These are phyloP conservation scores for Atta cephalotes DNA, from an alignment of 1,140 invertebrate species.

Conservation along the genomic window DNA sequence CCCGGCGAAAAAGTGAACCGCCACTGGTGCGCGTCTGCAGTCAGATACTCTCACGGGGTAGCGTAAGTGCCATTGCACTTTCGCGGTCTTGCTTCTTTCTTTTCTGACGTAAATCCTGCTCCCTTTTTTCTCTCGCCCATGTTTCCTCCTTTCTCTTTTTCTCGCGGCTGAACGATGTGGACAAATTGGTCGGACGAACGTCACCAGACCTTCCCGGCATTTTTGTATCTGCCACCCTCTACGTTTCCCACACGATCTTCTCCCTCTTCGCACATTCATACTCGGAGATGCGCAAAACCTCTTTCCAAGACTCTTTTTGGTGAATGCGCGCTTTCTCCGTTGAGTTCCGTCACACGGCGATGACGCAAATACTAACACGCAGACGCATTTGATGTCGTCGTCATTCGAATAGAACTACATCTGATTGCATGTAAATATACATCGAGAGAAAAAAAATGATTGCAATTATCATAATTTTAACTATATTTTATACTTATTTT, in stretches of 20 bases:
- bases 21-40: not conserved
- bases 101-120: constrained; percentile 70
- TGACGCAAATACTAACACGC: constrained; percentile 67
- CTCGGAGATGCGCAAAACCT: constrained; percentile 52
- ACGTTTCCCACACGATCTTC: constrained; percentile 74
- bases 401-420: too few species aligned
- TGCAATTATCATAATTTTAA: too few species aligned
- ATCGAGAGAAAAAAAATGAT: too few species aligned
- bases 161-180: constrained; percentile 66
- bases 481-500: too few species aligned
- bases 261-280: not conserved
- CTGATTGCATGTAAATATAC: too few species aligned
- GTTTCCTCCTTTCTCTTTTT: constrained; percentile 49
- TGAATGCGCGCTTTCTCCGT: constrained; percentile 65
- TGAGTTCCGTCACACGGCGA: constrained; percentile 62
- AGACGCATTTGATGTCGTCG: not conserved
- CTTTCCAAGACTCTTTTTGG: constrained; percentile 61
- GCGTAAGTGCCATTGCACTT: constrained; percentile 70
- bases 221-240: constrained; percentile 72
- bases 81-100: constrained; percentile 62
- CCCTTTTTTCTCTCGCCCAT: constrained; percentile 59
- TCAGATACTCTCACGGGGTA: constrained; percentile 53
- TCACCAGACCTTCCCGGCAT: constrained; percentile 56
- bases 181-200: constrained; percentile 59
- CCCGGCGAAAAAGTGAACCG: not conserved